Evolutionary conservation across 2,113 vertebrate species (phyloP).

Genomic region (Passer montanus): DNA sequence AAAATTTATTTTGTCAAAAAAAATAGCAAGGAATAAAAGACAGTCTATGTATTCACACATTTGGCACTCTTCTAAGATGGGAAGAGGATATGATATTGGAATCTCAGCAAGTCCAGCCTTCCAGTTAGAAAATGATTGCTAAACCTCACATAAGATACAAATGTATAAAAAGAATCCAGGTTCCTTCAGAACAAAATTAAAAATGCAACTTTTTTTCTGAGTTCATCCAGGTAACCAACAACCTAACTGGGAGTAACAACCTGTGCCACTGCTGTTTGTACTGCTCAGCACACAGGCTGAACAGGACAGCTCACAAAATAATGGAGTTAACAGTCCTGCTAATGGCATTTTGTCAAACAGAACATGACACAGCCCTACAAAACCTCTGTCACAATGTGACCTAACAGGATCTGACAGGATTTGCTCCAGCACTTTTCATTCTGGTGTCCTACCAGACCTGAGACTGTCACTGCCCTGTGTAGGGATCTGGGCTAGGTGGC

Average conservation of each 20-base stretch:
- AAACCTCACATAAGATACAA: background rate
- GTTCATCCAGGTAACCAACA: background rate
- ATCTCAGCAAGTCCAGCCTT: background rate
- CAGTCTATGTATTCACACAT: background rate
- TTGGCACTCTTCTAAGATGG: background rate
- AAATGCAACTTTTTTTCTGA: background rate
- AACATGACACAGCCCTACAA: background rate
- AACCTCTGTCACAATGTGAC: background rate
- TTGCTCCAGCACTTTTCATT: background rate
- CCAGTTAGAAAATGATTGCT: background rate
- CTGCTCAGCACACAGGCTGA: background rate
- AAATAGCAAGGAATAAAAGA: background rate
- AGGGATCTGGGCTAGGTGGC: too few relatives aligned
- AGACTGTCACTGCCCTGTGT: background rate
- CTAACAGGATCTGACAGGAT: background rate
- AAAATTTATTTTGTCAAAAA: background rate
- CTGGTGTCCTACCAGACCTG: fast-evolving
- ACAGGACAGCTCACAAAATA: background rate
- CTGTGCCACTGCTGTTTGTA: fast-evolving
- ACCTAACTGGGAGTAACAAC: fast-evolving
- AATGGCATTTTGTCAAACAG: background rate
- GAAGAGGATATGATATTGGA: background rate
- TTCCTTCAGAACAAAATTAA: background rate
- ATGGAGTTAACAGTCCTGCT: background rate
- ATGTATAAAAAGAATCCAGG: background rate